A percentile compares a stretch with the other conserved stretches of the same genome.
Evolutionary conservation across 2,113 vertebrate genomes (phyloP).

Genomic region (Corapipo altera): DNA sequence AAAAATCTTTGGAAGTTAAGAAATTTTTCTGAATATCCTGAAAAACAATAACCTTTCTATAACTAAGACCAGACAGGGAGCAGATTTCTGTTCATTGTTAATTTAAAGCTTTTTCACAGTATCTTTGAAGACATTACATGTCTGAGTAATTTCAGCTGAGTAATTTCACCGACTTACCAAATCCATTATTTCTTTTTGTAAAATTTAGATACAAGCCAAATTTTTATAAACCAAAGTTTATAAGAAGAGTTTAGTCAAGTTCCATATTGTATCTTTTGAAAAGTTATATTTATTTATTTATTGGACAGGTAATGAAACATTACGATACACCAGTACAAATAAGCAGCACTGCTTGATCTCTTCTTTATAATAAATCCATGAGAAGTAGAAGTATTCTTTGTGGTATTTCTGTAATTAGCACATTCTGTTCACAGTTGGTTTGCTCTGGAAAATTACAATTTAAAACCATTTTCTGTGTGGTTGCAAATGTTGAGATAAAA

Average conservation of each 20-base stretch:
- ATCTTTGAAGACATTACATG: neutral
- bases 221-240: neutral
- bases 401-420: neutral
- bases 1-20: neutral
- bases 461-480: neutral
- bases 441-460: neutral
- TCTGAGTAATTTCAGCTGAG: neutral
- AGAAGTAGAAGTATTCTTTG: neutral
- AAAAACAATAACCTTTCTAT: neutral
- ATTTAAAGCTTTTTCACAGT: neutral
- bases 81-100: neutral
- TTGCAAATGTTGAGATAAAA: conserved; percentile 30
- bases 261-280: neutral
- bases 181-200: neutral
- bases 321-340: neutral
- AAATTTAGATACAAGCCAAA: neutral
- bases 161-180: neutral
- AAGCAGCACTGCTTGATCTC: neutral
- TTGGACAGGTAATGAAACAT: neutral
- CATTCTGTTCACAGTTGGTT: neutral
- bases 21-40: neutral
- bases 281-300: neutral
- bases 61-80: neutral
- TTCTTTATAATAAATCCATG: neutral
- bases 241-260: neutral